phyloP scores from a whole-genome alignment of 2,888 invertebrate genomes.

The Dicroscelio sp. region DNA sequence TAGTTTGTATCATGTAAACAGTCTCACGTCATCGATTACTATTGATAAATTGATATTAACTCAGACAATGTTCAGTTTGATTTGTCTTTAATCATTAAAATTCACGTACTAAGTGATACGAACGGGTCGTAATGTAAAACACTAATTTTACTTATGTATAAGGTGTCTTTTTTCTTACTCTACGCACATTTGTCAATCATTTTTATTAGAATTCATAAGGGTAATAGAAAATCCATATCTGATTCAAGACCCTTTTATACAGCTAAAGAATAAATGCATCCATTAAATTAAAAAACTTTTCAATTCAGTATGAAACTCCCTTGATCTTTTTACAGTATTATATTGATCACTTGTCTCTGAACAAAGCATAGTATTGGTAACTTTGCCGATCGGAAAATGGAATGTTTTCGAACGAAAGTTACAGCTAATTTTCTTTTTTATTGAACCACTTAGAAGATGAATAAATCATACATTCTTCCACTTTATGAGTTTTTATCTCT shows the following conservation, averaged over 20 bases:
- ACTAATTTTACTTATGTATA: no score
- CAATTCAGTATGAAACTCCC: neutral
- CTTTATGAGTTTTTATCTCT: conserved; percentile 22
- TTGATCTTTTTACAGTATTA: conserved; percentile 17
- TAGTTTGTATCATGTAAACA: conserved; percentile 50
- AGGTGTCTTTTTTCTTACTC: no score
- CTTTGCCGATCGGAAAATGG: conserved; percentile 24
- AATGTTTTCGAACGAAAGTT: conserved; percentile 30
- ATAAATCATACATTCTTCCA: conserved; percentile 25
- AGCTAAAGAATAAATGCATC: no score
- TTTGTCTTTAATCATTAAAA: conserved; percentile 26
- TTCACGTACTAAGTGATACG: conserved; percentile 22
- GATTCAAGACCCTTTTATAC: no score
- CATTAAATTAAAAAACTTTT: conserved; percentile 14
- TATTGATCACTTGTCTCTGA: no score
- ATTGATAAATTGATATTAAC: conserved; percentile 62
- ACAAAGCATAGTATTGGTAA: no score
- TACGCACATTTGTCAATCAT: neutral
- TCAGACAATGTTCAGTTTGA: conserved; percentile 50
- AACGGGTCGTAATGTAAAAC: neutral
- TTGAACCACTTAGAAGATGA: conserved; percentile 11
- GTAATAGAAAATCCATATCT: no score
- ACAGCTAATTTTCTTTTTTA: conserved; percentile 23
- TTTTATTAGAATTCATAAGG: no score
- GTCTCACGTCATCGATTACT: conserved; percentile 44